Percentiles rank a stretch among this genome's conserved stretches.
These are phyloP conservation scores for Lethenteron reissneri DNA, from an alignment of 2,113 vertebrate species.

Conservation along the genomic window DNA sequence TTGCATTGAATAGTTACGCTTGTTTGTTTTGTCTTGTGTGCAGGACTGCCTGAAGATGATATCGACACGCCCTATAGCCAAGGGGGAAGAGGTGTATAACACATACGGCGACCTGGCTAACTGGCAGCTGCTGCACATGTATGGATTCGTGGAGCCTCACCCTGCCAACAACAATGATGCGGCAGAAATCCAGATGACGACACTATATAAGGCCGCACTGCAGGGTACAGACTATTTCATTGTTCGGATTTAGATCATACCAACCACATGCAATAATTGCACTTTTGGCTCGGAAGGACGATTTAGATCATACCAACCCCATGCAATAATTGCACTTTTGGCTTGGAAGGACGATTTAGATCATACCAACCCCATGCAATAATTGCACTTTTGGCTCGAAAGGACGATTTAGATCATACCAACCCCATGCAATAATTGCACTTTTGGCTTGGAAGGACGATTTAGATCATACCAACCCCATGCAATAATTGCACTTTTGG, in stretches of 20 bases:
- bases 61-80: constrained; percentile 24
- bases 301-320: not conserved
- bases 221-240: constrained; percentile 24
- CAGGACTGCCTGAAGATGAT: constrained; percentile 64
- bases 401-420: not conserved
- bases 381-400: not conserved
- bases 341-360: not conserved
- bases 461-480: not conserved
- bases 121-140: constrained; percentile 94
- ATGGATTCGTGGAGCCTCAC: constrained; percentile 54
- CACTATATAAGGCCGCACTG: constrained; percentile 30
- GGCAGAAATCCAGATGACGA: constrained; percentile 44
- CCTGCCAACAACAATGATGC: constrained; percentile 49
- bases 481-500: not conserved
- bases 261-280: not conserved
- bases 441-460: not conserved
- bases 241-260: not conserved
- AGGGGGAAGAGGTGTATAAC: constrained; percentile 72
- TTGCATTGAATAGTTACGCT: not conserved
- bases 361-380: not conserved
- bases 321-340: not conserved
- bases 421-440: not conserved
- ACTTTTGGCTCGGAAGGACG: not conserved
- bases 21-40: not conserved
- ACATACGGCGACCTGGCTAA: constrained; percentile 81